Conservation (phyloP, 2,797 vertebrate genomes). For the Taenioides sp. region DNA sequence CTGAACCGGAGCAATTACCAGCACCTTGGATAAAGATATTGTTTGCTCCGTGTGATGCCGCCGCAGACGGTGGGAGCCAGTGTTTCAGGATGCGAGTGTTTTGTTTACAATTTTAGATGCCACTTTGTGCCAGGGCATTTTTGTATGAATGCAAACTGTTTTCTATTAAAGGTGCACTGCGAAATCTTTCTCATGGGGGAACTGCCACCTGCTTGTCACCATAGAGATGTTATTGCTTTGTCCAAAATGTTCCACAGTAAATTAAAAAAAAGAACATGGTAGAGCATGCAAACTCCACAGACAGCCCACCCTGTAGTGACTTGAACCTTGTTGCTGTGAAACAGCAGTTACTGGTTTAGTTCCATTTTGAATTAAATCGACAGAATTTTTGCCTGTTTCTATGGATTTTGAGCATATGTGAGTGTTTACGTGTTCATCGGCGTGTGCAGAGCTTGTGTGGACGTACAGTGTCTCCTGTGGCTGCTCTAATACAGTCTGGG, state of each 20-base stretch:
- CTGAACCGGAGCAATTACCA: constrained; percentile 29
- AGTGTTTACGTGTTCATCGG: neutral
- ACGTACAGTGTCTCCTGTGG: constrained; percentile 9
- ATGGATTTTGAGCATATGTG: neutral
- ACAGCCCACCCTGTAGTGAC: too few relatives aligned
- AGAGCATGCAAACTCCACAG: too few relatives aligned
- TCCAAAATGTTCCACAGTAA: too few relatives aligned
- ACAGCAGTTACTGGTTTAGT: too few relatives aligned
- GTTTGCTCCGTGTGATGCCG: neutral
- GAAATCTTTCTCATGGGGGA: too few relatives aligned
- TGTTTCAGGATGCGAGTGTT: neutral
- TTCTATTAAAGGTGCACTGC: neutral
- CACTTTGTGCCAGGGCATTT: too few relatives aligned
- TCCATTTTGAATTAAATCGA: too few relatives aligned
- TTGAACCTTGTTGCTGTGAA: too few relatives aligned
- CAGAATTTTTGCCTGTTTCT: too few relatives aligned
- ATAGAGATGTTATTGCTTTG: too few relatives aligned
- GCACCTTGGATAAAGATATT: constrained; percentile 19
- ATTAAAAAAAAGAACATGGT: too few relatives aligned
- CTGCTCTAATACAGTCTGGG: constrained; percentile 21
- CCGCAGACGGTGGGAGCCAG: neutral
- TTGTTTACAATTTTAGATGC: neutral
- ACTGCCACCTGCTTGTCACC: too few relatives aligned
- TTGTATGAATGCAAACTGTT: neutral
- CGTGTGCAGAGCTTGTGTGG: neutral